Evolutionary conservation across 2,888 invertebrate genomes (phyloP), one percentile per base, ranked within the genome.

Genomic region (Philhelius pedissequus): DNA sequence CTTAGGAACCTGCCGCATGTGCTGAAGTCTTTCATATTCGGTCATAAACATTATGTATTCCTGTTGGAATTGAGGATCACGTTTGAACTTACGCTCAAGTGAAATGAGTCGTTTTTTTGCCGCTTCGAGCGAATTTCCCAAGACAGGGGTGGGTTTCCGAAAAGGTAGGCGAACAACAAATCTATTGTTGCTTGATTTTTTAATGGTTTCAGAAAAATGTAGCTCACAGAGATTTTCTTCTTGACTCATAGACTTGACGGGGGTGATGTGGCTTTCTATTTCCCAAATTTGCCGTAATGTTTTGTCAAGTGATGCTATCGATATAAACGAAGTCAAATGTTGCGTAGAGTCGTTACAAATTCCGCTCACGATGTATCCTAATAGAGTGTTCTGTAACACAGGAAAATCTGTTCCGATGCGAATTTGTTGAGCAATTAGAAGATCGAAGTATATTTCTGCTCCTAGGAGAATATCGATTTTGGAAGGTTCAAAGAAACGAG

Each of bases 231-330:
- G 40, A 4, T n/a, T 40, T 40, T 69, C 56, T 22, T 69, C 69
- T 30, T 40, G 8, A 11, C 30, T 69, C 56, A 69, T 25, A 8
- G 43, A 5, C 22, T 56, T 50, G 3, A 8, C 2, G 11, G 38
- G 40, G 9, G 43, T 4, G 2, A 13, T 11, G 30, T 43, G 45
- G n/a, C 20, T 38, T 27, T 68, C 68, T 5, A 69, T 15, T 56
- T 69, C 32, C 69, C 69, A 56, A 30, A 69, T 56, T 69, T 56
- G 69, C 9, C 15, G 5, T 15, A 56, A 6, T 20, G 43, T 22
- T 13, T 69, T 69, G 9, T 69, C 56, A 27, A 69, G 40, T 8
- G 54, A 69, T 30, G 54, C n/a, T 32, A 50, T 56, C n/a, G 69
- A 45, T 18, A 62, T 32, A 5, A 13, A 54, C 3, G 54, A 54